phyloP scores from a whole-genome alignment of 2,113 vertebrate genomes.

The Plecturocebus donacophilus region DNA sequence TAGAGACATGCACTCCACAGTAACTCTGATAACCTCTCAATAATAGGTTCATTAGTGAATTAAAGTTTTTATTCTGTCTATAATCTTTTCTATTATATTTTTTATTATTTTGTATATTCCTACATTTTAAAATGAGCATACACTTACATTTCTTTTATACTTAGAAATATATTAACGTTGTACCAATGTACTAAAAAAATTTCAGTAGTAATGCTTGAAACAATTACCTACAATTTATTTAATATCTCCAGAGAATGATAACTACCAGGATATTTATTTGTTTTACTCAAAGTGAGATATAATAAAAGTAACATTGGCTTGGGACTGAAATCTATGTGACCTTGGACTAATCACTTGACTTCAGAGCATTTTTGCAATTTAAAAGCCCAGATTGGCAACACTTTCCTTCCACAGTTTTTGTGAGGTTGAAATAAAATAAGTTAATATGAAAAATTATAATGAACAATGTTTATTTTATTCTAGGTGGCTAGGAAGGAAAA shows the following conservation, averaged over 20 bases:
- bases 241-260: not conserved
- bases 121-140: not conserved
- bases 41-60: not conserved
- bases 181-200: not conserved
- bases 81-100: not conserved
- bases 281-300: not conserved
- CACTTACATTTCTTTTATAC: not conserved
- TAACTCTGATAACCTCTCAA: not conserved
- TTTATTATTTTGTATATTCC: not conserved
- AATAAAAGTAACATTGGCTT: not conserved
- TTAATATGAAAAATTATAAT: not conserved
- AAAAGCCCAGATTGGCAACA: not conserved
- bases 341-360: not conserved
- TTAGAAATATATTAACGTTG: not conserved
- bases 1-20: not conserved
- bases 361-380: not conserved
- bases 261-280: not conserved
- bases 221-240: not conserved
- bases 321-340: not conserved
- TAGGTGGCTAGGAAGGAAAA: not conserved
- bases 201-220: not conserved
- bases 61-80: not conserved
- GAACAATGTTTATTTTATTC: not conserved
- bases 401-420: not conserved
- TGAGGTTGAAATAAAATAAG: not conserved